phyloP scores from a whole-genome alignment of 2,113 vertebrate species.

The Calidris pugnax region DNA sequence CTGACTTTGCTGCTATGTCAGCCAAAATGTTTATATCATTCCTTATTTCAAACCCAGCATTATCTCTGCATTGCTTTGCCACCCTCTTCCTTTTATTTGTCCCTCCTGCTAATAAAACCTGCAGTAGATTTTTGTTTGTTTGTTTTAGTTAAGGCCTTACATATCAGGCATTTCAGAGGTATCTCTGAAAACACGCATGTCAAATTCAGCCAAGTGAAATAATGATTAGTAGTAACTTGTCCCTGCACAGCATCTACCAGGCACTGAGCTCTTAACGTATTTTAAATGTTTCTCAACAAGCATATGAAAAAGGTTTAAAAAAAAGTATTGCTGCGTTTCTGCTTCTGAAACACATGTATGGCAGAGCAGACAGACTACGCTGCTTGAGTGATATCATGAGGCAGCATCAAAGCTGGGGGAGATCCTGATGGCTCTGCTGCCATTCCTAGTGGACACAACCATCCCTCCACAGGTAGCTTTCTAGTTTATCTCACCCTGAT shows the following conservation, averaged over 20 bases:
- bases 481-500: not conserved
- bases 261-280: not conserved
- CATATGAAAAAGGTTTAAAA: not conserved
- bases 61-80: not conserved
- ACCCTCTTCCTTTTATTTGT: conserved; percentile 1
- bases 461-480: not conserved
- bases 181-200: not conserved
- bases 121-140: not conserved
- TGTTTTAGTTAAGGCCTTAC: not conserved
- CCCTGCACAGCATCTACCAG: not conserved
- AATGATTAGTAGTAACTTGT: not conserved
- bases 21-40: not conserved
- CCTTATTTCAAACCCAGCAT: not conserved
- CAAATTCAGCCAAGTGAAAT: conserved; percentile 6
- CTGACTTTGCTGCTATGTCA: not conserved
- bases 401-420: not conserved
- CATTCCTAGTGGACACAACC: not conserved
- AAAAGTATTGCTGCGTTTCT: not conserved
- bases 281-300: not conserved
- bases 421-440: not conserved
- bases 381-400: not conserved
- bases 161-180: not conserved
- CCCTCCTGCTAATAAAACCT: conserved; percentile 13
- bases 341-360: not conserved
- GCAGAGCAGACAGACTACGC: not conserved